These are phyloP conservation scores for Zaprionus taronus DNA, from an alignment of 1,140 invertebrate genomes.

Conservation along the genomic window DNA sequence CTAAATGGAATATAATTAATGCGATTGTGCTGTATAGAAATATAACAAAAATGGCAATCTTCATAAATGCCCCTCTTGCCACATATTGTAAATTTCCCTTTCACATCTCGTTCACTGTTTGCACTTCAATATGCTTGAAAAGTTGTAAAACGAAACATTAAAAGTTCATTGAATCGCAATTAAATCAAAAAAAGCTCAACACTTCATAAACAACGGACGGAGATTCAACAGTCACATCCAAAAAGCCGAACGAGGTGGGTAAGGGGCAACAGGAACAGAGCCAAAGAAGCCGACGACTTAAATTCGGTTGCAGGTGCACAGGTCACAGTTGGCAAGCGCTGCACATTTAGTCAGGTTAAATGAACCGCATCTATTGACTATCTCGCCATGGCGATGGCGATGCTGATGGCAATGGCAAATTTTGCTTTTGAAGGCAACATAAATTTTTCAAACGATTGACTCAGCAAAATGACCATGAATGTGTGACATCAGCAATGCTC, in stretches of 20 bases:
- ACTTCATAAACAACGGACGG: constrained; percentile 65
- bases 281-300: neutral
- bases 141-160: constrained; percentile 28
- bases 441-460: constrained; percentile 82
- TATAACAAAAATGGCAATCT: too few species aligned
- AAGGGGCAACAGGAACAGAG: neutral
- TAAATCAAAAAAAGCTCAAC: constrained; percentile 76
- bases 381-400: constrained; percentile 50
- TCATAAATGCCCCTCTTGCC: too few species aligned
- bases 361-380: constrained; percentile 81
- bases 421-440: constrained; percentile 82
- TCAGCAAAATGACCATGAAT: constrained; percentile 82
- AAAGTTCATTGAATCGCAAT: constrained; percentile 75
- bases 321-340: constrained; percentile 57
- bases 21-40: too few species aligned
- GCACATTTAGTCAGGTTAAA: constrained; percentile 80
- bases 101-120: neutral
- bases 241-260: constrained; percentile 8
- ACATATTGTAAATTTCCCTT: too few species aligned
- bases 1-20: neutral
- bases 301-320: constrained; percentile 43
- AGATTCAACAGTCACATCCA: neutral
- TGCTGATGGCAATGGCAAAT: constrained; percentile 62
- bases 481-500: constrained; percentile 76
- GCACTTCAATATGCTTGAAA: neutral